Conservation (phyloP, 35 echinoderm and acorn worm species). For the Stichopus chloronotus region DNA sequence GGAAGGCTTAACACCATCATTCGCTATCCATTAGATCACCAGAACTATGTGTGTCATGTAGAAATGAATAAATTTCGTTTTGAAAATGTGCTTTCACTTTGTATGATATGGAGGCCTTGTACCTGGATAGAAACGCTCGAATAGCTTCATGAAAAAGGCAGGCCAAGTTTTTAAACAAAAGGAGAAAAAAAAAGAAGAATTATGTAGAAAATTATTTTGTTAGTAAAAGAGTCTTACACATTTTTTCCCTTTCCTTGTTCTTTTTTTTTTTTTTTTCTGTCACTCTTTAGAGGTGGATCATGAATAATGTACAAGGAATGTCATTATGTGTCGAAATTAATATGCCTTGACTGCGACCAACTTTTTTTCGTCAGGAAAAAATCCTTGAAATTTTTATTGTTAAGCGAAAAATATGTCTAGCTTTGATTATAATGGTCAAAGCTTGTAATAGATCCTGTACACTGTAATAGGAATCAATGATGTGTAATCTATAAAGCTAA, state of each 20-base stretch:
- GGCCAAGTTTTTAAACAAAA: background rate
- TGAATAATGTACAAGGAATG: background rate
- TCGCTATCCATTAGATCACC: background rate
- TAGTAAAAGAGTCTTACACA: too few species aligned
- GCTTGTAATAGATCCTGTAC: background rate
- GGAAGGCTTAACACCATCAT: background rate
- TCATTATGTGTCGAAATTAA: background rate
- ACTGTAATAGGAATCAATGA: background rate
- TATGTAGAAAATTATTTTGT: background rate
- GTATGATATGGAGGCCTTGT: slow-evolving; percentile 19
- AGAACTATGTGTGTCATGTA: background rate
- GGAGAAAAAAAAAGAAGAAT: background rate
- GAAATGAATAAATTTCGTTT: background rate
- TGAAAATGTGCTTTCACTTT: slow-evolving; percentile 12
- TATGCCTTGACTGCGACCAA: background rate
- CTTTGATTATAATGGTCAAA: background rate
- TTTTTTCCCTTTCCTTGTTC: background rate
- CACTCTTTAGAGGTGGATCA: background rate
- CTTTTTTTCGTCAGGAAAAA: background rate
- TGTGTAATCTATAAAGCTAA: too few species aligned
- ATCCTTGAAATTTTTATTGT: background rate
- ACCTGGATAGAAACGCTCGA: background rate
- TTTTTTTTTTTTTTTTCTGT: background rate
- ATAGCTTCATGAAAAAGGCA: background rate
- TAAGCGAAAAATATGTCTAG: background rate